A percentile compares a stretch with the other conserved stretches of the same genome.
Evolutionary conservation across 2,113 vertebrate genomes (phyloP).

Genomic region (Nettapus auritus): DNA sequence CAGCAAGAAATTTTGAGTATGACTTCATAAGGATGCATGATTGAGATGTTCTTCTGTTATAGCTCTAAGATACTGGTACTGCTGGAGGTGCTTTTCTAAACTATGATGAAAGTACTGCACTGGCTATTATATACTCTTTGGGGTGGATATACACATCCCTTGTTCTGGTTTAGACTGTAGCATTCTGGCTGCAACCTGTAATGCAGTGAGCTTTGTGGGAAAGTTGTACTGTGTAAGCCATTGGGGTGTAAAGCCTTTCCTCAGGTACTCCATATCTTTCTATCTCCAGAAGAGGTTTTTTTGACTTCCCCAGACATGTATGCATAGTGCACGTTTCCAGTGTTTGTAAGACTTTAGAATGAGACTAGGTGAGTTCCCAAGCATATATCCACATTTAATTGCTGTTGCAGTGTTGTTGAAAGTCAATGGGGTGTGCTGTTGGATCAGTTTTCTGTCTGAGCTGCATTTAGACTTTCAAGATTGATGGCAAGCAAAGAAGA

Average conservation of each 20-base stretch:
- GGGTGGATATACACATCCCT: not conserved
- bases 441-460: not conserved
- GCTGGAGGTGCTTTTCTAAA: not conserved
- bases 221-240: not conserved
- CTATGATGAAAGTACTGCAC: not conserved
- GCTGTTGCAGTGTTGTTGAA: not conserved
- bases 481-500: not conserved
- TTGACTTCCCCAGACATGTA: not conserved
- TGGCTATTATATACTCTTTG: not conserved
- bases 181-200: not conserved
- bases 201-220: not conserved
- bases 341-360: not conserved
- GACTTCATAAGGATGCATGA: not conserved
- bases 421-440: conserved; percentile 50
- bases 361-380: not conserved
- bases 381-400: not conserved
- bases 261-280: not conserved
- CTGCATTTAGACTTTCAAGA: not conserved
- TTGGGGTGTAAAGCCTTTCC: not conserved
- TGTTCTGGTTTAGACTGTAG: not conserved
- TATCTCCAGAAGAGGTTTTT: not conserved
- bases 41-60: not conserved
- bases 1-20: not conserved
- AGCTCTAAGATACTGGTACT: not conserved
- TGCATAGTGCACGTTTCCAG: not conserved